phyloP scores from a whole-genome alignment of 2,113 vertebrate genomes.

The Urocynchramus pylzowi region DNA sequence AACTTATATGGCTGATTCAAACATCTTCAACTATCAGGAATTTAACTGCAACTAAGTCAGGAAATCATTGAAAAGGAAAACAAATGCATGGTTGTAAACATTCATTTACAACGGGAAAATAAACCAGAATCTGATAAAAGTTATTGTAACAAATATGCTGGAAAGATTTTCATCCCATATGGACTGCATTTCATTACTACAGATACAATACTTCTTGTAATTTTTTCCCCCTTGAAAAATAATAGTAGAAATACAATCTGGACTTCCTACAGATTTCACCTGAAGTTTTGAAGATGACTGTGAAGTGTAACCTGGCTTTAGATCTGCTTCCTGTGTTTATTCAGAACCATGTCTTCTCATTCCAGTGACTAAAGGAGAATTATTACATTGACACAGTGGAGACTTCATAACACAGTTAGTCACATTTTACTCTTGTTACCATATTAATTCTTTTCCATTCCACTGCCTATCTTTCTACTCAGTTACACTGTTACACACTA shows the following conservation, averaged over 20 bases:
- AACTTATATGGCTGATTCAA: neutral
- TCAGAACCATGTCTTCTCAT: neutral
- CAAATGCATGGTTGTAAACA: neutral
- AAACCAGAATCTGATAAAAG: neutral
- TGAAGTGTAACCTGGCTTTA: neutral
- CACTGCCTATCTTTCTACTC: neutral
- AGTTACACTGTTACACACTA: neutral
- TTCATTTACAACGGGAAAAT: neutral
- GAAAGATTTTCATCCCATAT: neutral
- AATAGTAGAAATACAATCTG: neutral
- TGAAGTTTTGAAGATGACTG: neutral
- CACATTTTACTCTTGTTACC: neutral
- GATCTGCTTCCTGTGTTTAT: neutral
- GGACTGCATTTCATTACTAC: neutral
- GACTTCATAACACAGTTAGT: neutral
- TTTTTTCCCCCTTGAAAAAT: fast-evolving
- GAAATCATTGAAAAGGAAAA: neutral
- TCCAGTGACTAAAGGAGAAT: neutral
- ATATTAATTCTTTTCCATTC: neutral
- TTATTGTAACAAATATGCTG: fast-evolving
- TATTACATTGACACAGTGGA: neutral
- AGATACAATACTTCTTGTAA: neutral
- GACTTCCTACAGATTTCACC: neutral
- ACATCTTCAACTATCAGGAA: neutral
- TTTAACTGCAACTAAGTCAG: neutral